Conservation (phyloP, 2,888 invertebrate genomes). For the Napeogenes sylphis region DNA sequence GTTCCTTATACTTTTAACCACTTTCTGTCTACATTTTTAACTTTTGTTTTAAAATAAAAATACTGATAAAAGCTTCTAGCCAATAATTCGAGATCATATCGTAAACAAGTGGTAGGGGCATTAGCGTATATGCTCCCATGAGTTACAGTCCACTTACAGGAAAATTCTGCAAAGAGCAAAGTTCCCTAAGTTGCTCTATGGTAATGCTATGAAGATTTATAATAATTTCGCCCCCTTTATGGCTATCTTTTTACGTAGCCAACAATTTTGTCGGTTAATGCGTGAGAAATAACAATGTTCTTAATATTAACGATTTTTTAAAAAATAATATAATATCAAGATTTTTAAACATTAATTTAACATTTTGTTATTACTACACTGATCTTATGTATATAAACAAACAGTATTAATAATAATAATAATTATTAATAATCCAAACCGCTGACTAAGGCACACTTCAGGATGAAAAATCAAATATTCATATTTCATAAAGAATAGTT, state of each 20-base stretch:
- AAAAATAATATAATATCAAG: no score
- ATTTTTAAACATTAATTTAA: no score
- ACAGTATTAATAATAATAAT: no score
- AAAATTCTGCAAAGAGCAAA: constrained; percentile 68
- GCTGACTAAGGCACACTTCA: constrained; percentile 4
- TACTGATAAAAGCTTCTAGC: constrained; percentile 1
- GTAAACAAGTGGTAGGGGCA: constrained; percentile 47
- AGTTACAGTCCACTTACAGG: constrained; percentile 73
- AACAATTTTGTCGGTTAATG: constrained; percentile 64
- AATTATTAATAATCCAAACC: background rate
- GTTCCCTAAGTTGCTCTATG: constrained; percentile 71
- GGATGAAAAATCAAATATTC: constrained; percentile 17
- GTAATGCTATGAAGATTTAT: constrained; percentile 76
- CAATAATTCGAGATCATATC: constrained; percentile 32
- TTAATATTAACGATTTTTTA: constrained; percentile 2
- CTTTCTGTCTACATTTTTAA: no score
- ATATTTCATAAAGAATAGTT: constrained; percentile 21
- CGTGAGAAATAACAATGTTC: constrained; percentile 47
- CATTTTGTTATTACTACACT: no score
- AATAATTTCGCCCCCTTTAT: constrained; percentile 69
- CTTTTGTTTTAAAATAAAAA: background rate
- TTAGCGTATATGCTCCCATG: constrained; percentile 53
- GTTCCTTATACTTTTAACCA: no score
- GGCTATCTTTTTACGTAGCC: constrained; percentile 60
- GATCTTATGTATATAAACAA: no score